These are phyloP conservation scores for Lasioglossum pauxillum DNA, from an alignment of 2,888 invertebrate genomes.

Conservation along the genomic window DNA sequence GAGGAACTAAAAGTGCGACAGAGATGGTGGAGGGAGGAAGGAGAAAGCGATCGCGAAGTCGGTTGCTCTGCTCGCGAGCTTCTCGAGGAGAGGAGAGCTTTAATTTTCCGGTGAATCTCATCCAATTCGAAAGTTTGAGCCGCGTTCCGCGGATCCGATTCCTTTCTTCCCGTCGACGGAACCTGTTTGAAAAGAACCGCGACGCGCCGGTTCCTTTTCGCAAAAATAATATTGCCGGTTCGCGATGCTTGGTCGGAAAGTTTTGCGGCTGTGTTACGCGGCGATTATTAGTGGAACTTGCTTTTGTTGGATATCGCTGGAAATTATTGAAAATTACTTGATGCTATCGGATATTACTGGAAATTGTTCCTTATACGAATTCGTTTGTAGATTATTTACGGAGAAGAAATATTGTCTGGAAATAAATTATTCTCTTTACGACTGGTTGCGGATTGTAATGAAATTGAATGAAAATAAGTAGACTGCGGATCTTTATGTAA, in stretches of 20 bases:
- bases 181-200: slow-evolving; percentile 20
- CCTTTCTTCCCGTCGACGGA: not conserved
- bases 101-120: slow-evolving; percentile 64
- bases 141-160: slow-evolving; percentile 1
- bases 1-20: slow-evolving; percentile 19
- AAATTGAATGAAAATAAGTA: no score
- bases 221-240: not conserved
- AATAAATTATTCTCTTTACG: no score
- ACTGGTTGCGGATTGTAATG: no score
- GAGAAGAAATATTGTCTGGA: not conserved
- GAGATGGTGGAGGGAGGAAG: not conserved
- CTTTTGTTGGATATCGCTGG: not conserved
- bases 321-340: not conserved
- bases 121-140: slow-evolving; percentile 45
- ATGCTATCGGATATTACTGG: not conserved
- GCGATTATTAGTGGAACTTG: not conserved
- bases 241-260: not conserved
- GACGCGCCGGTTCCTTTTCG: not conserved
- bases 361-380: not conserved
- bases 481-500: no score
- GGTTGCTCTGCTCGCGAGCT: slow-evolving; percentile 32
- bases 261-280: not conserved
- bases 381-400: not conserved
- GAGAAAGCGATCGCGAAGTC: slow-evolving; percentile 13
- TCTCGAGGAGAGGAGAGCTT: slow-evolving; percentile 43